phyloP scores from a whole-genome alignment of 2,113 vertebrate species.

The Synchiropus splendidus region DNA sequence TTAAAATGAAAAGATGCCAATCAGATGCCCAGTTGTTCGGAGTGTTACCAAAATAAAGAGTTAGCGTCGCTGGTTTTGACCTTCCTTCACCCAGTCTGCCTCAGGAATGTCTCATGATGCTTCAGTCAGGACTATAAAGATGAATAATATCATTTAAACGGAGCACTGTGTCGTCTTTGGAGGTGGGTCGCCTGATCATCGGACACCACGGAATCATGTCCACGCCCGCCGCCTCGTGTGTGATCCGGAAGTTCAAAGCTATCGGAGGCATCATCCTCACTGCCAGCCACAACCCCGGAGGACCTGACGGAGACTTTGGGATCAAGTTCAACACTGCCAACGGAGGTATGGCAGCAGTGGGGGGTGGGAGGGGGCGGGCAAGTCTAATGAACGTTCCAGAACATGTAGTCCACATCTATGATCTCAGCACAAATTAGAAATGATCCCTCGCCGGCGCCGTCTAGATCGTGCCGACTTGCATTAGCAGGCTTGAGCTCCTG shows the following conservation, averaged over 20 bases:
- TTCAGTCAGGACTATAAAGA: too few species aligned
- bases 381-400: slow-evolving; percentile 35
- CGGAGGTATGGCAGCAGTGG: slow-evolving; percentile 73
- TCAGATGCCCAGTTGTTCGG: too few species aligned
- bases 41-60: too few species aligned
- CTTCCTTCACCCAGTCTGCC: too few species aligned
- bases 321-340: slow-evolving; percentile 91
- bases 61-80: too few species aligned
- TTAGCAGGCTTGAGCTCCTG: too few species aligned
- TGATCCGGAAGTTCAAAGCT: slow-evolving; percentile 93
- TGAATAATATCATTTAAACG: too few species aligned
- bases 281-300: slow-evolving; percentile 88
- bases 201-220: slow-evolving; percentile 93
- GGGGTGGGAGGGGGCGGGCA: slow-evolving; percentile 18
- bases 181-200: slow-evolving; percentile 89
- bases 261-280: slow-evolving; percentile 91
- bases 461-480: too few species aligned
- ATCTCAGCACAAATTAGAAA: not conserved
- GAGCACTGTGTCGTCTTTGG: too few species aligned
- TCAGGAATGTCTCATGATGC: too few species aligned
- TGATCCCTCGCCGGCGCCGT: too few species aligned
- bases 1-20: too few species aligned
- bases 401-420: slow-evolving; percentile 5
- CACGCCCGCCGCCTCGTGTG: slow-evolving; percentile 85
- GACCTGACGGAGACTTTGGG: slow-evolving; percentile 88